Conservation (phyloP, 2,888 invertebrate genomes). For the Eudemis profundana region DNA sequence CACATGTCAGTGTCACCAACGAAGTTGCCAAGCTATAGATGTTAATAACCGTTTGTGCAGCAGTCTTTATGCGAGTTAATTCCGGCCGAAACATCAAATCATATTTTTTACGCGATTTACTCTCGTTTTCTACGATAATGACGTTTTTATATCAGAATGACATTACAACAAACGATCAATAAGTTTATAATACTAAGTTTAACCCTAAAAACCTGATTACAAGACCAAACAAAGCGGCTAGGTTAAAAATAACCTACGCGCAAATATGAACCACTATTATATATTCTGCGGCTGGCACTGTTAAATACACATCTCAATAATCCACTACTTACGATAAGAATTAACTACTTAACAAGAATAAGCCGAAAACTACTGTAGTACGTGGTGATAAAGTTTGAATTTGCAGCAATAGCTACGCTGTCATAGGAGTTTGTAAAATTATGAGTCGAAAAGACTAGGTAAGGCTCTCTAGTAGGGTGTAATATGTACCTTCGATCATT, state of each 20-base stretch:
- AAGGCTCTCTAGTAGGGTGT: not conserved
- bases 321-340: not conserved
- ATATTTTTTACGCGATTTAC: no score
- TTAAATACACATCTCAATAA: slow-evolving; percentile 26
- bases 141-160: no score
- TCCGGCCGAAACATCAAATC: no score
- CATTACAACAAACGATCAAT: no score
- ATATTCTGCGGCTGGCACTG: slow-evolving; percentile 2
- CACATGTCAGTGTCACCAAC: no score
- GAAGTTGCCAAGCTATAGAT: no score
- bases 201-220: slow-evolving; percentile 29
- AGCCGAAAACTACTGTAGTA: not conserved
- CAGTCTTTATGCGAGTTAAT: no score
- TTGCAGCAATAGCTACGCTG: not conserved
- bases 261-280: slow-evolving; percentile 17
- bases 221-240: slow-evolving; percentile 11
- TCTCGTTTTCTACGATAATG: no score
- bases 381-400: not conserved
- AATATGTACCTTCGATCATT: slow-evolving; percentile 16
- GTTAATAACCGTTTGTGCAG: no score
- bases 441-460: not conserved
- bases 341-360: not conserved
- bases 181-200: not conserved
- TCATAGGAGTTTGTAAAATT: slow-evolving; percentile 9
- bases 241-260: slow-evolving; percentile 21